phyloP scores from a whole-genome alignment of 1,140 invertebrate genomes.

The Philotrypesis tridentata region DNA sequence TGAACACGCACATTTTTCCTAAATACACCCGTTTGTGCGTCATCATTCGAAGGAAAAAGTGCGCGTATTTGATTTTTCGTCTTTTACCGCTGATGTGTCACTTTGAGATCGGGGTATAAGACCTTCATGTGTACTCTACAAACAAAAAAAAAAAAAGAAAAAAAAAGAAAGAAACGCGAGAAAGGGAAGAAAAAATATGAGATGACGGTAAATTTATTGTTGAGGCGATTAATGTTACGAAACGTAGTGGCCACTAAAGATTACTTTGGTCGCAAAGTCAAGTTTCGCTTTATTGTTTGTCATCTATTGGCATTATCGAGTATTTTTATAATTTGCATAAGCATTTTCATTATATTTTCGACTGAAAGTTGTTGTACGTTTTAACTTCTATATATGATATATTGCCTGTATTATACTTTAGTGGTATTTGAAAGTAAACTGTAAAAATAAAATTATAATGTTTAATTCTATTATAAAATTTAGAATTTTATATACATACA shows the following conservation, averaged over 20 bases:
- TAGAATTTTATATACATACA: too few species aligned
- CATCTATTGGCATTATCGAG: background rate
- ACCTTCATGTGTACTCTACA: constrained; percentile 2
- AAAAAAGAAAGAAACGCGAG: background rate
- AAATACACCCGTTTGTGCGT: background rate
- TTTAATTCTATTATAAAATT: too few species aligned
- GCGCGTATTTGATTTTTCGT: background rate
- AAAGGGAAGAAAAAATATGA: background rate
- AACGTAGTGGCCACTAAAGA: background rate
- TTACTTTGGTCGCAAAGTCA: background rate
- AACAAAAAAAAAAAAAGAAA: background rate
- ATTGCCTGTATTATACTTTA: background rate
- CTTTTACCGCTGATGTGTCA: background rate
- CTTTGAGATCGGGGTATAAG: background rate
- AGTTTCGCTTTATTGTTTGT: background rate
- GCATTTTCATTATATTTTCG: background rate
- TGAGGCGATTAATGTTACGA: background rate
- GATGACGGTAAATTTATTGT: background rate
- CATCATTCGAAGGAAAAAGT: background rate
- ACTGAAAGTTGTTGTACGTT: background rate
- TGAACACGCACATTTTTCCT: background rate
- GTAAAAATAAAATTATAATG: background rate
- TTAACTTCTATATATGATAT: background rate
- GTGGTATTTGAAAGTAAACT: background rate
- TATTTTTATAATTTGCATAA: background rate